Evolutionary conservation across 2,113 vertebrate species (phyloP), one percentile per base, ranked within the genome.

Genomic region (Cochlearius cochlearius): DNA sequence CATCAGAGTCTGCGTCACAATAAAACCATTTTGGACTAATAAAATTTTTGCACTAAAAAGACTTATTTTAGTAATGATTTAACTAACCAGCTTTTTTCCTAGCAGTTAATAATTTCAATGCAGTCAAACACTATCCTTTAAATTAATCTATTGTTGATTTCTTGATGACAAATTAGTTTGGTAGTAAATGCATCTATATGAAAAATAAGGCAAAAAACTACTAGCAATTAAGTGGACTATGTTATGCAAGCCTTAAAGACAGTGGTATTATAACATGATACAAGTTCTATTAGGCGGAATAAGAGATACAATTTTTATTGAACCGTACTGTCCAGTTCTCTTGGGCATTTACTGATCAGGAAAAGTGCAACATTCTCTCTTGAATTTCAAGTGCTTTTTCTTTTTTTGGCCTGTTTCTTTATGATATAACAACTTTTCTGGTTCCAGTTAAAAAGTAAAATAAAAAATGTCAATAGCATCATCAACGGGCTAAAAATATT

Each of bases 401-500:
- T 11, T 9, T 12, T 30, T 39, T 34, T 32, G 1, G 2, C 13
- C 15, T 5, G 1, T 34, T 83, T 58, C 64, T 79, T 64, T 85
- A 27, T 49, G 22, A 63, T 39, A 47, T 5, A 90, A 78, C 23
- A 78, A 60, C 16, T 67, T 87, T 64, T 62, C 76, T 90, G 64
- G 34, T 74, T 89, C 64, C 71, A 74, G 34, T 89, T 87, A 71
- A 79, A 92, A 89, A 71, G 30, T 10, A 69, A 90, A 86, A 91
- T 30, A 41, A 80, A 88, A 91, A 81, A 47, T 18, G 38, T 41
- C 75, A 92, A 75, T n/a, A 93, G 39, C 27, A 91, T 94, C 71
- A 95, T 77, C 45, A 94, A 55, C 2, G 1, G 21, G 60, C 41
- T 80, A 77, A 91, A 96, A 96, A 92, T 96, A 90, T 92, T 93